A percentile compares a stretch with the other conserved stretches of the same genome.
phyloP scores from a whole-genome alignment of 2,888 invertebrate genomes.

The Spicauda simplicius region DNA sequence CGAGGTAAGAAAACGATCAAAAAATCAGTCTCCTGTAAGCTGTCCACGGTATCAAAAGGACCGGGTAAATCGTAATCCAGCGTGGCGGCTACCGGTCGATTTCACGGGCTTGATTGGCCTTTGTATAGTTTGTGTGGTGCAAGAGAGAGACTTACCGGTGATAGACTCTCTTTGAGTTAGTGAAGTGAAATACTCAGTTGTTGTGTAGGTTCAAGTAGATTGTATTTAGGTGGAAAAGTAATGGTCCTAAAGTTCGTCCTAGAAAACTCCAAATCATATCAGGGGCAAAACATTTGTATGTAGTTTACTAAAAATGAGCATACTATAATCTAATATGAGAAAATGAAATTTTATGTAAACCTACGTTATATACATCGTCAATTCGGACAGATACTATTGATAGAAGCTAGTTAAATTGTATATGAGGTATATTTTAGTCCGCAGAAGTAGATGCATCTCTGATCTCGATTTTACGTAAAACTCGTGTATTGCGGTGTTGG shows the following conservation, averaged over 20 bases:
- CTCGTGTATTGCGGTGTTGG: too few species aligned
- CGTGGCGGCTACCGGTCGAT: slow-evolving; percentile 50
- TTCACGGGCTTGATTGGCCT: slow-evolving; percentile 52
- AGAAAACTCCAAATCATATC: background rate
- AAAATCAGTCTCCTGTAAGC: slow-evolving; percentile 21
- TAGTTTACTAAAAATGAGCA: too few species aligned
- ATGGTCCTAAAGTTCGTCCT: background rate
- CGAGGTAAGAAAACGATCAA: background rate
- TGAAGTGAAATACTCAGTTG: background rate
- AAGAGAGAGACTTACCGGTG: slow-evolving; percentile 40
- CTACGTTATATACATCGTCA: too few species aligned
- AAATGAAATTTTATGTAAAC: too few species aligned
- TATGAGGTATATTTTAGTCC: too few species aligned
- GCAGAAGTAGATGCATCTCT: too few species aligned
- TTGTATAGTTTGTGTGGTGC: slow-evolving; percentile 40
- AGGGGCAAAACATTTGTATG: background rate
- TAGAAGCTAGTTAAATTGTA: too few species aligned
- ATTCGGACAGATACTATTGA: too few species aligned
- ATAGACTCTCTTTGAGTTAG: background rate
- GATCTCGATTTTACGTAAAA: too few species aligned
- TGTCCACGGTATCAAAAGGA: slow-evolving; percentile 39
- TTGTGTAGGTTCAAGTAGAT: too few species aligned
- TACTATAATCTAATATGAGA: too few species aligned
- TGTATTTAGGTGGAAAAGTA: background rate
- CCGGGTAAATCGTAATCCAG: slow-evolving; percentile 43